Base-by-base conservation (phyloP, 2,113 vertebrate species). In the Phrynosoma platyrhinos region DNA sequence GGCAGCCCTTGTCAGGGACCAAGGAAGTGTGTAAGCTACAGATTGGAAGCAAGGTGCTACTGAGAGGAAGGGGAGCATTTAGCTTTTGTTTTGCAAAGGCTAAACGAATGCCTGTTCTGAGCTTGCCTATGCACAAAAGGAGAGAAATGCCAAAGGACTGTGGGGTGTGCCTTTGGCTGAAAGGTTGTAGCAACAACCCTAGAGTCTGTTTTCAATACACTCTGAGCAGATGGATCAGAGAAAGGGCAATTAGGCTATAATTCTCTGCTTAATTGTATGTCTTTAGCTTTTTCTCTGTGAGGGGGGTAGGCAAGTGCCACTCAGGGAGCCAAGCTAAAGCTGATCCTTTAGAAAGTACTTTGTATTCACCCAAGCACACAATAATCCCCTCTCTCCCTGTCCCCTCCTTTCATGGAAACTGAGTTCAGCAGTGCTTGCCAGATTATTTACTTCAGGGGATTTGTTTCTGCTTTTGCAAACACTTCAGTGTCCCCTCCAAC, bases 1-100 rank as follows among this genome's bases (percentile, higher is more conserved):
- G 0, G 0, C 9, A 23, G 1, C 0, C 0, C 0, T 5, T 1
- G 1, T 1, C 27, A 20, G 40, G 55, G 3, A 82, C 82, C 9
- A 0, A 25, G 7, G 20, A 30, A 72, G 42, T 64, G 74, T 42
- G 52, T 75, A 82, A 71, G 85, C 42, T 64, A n/a, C 53, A 64
- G 76, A 71, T 20, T 52, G 77, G 14, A 64, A 32, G 68, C 77
- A 52, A 62, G 62, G 76, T 23, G 9, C 18, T 47, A 52, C 75
- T 32, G 5, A 32, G 21, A 62, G 25, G 55, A n/a, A 55, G 25
- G 9, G 32, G 13, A 20, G 58, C n/a, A 30, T 21, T 52, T 32
- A 13, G 47, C 23, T 40, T 83, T 86, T 32, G 72, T 79, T 83
- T 72, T 71, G 30, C 32, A 27, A 68, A 58, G 53, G 52, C 32